Base-by-base conservation (phyloP, 2,797 vertebrate species). In the Sparus aurata region DNA sequence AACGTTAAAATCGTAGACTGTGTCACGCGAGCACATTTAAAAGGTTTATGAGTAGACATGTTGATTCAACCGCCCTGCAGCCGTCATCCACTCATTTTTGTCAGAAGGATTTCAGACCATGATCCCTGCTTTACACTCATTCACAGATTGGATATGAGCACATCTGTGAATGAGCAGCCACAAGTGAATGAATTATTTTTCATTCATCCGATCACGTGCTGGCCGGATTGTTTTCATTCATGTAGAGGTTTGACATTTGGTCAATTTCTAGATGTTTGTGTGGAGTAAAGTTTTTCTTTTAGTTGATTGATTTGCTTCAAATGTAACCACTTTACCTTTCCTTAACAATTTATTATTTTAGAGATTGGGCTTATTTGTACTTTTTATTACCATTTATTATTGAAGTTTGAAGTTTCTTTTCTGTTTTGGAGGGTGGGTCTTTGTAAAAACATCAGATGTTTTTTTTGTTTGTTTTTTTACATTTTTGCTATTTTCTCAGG, bases 101-200 rank as follows among this genome's bases (percentile, higher is more conserved):
- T 68, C 58, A n/a, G 34, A 10, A 49, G 59, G 67, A 72, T 73
- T 77, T 71, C 59, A 60, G 17, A 12, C 45, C 65, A 8, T 67
- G 54, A 69, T 67, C 66, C 63, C 63, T 41, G 45, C 53, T 61
- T 74, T 62, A 8, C 62, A 60, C 34, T 69, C 83, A 87, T 90
- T 88, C 79, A 89, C 67, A 73, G 78, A 84, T 53, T 79, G 13
- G 15, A 77, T 73, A 30, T 73, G 13, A 69, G 41, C 77, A 69
- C 69, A 67, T 77, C 76, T 84, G 79, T 86, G 87, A 89, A 86
- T 87, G 69, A 82, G 34, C 59, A 68, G 75, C 57, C 65, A 71
- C 76, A 13, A 18, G 47, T 62, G 69, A 52, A 53, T 53, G 58
- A 45, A 65, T 69, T 34, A 38, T 55, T 45, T 2, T 16, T 1